These are phyloP conservation scores for Xanthorhoe spadicearia DNA, from an alignment of 2,888 invertebrate genomes.

Conservation along the genomic window DNA sequence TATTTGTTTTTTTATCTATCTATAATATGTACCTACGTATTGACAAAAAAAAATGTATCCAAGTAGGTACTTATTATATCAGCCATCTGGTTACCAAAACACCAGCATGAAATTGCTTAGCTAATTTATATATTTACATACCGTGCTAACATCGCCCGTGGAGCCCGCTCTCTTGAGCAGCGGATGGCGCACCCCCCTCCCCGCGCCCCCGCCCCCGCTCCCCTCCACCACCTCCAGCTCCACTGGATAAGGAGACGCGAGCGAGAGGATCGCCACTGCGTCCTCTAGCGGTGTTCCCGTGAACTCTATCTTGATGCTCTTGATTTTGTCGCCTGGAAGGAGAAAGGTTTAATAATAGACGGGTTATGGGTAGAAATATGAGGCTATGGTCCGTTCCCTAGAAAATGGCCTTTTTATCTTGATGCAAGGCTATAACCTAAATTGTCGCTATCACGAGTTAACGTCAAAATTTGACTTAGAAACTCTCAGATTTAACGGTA, in stretches of 20 bases:
- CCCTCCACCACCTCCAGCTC: conserved; percentile 89
- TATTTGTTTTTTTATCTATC: no score
- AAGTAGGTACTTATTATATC: no score
- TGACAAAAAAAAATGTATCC: no score
- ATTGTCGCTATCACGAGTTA: no score
- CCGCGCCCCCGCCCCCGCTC: conserved; percentile 69
- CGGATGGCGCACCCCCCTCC: conserved; percentile 88
- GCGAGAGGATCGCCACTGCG: conserved; percentile 94
- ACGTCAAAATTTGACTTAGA: no score
- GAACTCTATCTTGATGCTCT: conserved; percentile 94
- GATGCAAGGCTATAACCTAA: no score
- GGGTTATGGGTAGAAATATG: neutral
- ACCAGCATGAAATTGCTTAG: no score
- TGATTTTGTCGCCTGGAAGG: conserved; percentile 92
- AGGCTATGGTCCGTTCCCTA: neutral
- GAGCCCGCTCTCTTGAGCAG: conserved; percentile 91
- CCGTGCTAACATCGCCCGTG: conserved; percentile 89
- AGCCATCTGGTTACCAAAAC: no score
- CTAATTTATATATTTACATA: no score
- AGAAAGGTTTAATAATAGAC: neutral
- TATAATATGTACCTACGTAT: no score
- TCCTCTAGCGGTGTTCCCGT: conserved; percentile 95
- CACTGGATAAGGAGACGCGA: conserved; percentile 96
- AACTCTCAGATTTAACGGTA: no score
- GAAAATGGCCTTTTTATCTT: no score